Conservation (phyloP, 2,888 invertebrate species). For the Amphimallon solstitiale region DNA sequence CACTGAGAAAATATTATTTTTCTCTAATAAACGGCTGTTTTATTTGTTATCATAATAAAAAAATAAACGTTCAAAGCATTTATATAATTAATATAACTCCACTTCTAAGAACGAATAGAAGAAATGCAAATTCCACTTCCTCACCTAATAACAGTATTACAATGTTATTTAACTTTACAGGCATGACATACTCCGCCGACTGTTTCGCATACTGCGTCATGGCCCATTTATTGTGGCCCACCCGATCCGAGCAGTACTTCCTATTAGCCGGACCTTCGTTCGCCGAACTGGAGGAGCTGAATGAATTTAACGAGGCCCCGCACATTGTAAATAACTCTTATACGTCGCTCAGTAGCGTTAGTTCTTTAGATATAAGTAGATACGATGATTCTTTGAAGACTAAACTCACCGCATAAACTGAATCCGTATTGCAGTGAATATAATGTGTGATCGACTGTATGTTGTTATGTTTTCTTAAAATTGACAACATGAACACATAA, state of each 20-base stretch:
- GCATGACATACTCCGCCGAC: conserved; percentile 95
- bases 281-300: conserved; percentile 82
- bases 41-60: too few relatives aligned
- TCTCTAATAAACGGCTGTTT: too few relatives aligned
- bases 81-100: too few relatives aligned
- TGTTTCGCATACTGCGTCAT: conserved; percentile 94
- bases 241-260: conserved; percentile 91
- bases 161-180: conserved; percentile 64
- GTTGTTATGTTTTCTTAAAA: not conserved
- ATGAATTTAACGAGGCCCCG: conserved; percentile 91
- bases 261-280: conserved; percentile 78
- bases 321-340: conserved; percentile 77
- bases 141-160: too few relatives aligned
- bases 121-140: too few relatives aligned
- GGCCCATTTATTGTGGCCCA: conserved; percentile 96
- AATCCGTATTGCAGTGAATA: not conserved
- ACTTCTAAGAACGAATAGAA: too few relatives aligned
- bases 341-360: conserved; percentile 58
- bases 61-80: too few relatives aligned
- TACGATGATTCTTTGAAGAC: conserved; percentile 56
- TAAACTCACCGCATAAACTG: conserved; percentile 46
- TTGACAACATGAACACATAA: not conserved
- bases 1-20: too few relatives aligned
- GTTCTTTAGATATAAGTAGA: conserved; percentile 56
- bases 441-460: conserved; percentile 1